These are phyloP conservation scores for Hycleus phaleratus DNA, from an alignment of 1,140 invertebrate species.

Conservation along the genomic window DNA sequence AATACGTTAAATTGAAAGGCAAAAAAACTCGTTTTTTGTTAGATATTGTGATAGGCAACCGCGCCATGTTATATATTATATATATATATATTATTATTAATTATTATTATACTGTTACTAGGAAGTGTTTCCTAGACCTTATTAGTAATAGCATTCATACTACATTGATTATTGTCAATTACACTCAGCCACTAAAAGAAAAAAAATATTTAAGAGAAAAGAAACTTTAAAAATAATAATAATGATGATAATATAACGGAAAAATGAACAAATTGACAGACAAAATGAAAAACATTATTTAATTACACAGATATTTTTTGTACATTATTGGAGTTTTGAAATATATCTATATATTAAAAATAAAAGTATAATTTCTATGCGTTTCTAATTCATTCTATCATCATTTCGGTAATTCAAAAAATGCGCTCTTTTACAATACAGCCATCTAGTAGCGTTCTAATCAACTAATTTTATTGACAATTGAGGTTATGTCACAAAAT, in stretches of 20 bases:
- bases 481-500: not conserved
- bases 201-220: constrained; percentile 21
- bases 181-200: constrained; percentile 37
- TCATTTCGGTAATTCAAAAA: not conserved
- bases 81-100: too few species aligned
- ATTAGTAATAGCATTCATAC: constrained; percentile 42
- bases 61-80: constrained; percentile 34
- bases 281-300: constrained; percentile 41
- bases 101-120: constrained; percentile 35
- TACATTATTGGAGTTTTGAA: constrained; percentile 49
- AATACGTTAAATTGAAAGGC: constrained; percentile 40
- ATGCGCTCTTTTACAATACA: not conserved
- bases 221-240: too few species aligned
- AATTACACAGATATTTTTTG: constrained; percentile 49
- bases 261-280: constrained; percentile 41
- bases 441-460: not conserved
- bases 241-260: not conserved
- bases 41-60: constrained; percentile 42
- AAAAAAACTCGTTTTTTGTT: constrained; percentile 35
- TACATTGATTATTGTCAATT: constrained; percentile 42
- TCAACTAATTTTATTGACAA: not conserved
- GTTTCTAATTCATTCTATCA: constrained; percentile 15
- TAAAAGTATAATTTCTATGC: constrained; percentile 37
- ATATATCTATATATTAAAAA: constrained; percentile 45
- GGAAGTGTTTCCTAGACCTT: constrained; percentile 39